phyloP scores from a whole-genome alignment of 2,113 vertebrate genomes.

The Anolis carolinensis region DNA sequence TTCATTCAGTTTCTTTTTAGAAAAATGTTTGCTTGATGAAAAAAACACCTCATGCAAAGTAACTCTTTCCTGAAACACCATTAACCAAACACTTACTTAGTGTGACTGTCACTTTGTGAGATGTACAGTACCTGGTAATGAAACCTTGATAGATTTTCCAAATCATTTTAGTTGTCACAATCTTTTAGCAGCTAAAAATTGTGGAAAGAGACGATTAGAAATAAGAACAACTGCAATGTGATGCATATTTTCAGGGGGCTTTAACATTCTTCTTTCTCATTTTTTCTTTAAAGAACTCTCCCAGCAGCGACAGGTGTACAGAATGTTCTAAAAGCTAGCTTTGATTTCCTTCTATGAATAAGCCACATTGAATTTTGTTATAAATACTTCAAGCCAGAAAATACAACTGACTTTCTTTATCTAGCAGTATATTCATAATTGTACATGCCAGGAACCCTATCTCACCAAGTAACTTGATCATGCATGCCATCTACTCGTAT shows the following conservation, averaged over 20 bases:
- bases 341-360: background rate
- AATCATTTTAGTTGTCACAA: background rate
- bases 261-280: background rate
- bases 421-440: background rate
- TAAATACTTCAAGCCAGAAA: constrained; percentile 3
- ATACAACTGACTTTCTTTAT: constrained; percentile 27
- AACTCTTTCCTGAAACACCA: no score
- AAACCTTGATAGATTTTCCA: background rate
- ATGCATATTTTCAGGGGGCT: background rate
- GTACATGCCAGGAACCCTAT: background rate
- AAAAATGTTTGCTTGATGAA: no score
- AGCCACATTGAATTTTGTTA: background rate
- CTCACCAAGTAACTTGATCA: background rate
- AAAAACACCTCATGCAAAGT: no score
- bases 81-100: no score
- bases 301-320: background rate
- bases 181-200: background rate
- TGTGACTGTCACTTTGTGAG: no score
- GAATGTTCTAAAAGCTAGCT: constrained; percentile 15
- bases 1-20: no score
- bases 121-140: no score
- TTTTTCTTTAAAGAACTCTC: background rate
- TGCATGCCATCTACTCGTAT: background rate
- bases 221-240: background rate
- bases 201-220: no score